These are phyloP conservation scores for Noctua fimbriata DNA, from an alignment of 2,888 invertebrate species.

Conservation along the genomic window DNA sequence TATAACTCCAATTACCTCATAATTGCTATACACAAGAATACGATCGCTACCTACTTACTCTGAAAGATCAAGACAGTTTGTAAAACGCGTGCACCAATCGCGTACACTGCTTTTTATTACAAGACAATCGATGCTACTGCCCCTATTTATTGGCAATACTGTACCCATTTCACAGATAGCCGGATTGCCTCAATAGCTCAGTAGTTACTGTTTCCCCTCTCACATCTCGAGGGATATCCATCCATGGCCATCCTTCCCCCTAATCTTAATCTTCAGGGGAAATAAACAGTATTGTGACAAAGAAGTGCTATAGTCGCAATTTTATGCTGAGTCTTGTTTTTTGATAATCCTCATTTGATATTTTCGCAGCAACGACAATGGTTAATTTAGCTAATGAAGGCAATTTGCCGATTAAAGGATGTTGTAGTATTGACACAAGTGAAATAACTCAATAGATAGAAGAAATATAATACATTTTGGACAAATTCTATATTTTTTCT, in stretches of 20 bases:
- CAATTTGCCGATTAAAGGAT: not conserved
- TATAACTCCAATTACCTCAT: not conserved
- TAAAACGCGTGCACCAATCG: not conserved
- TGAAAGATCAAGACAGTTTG: not conserved
- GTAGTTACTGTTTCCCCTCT: constrained; percentile 17
- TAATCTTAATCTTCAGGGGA: constrained; percentile 27
- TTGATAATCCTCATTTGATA: constrained; percentile 33
- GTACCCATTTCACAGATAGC: constrained; percentile 17
- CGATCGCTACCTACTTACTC: not conserved
- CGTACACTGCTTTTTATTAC: not conserved
- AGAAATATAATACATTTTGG: not conserved
- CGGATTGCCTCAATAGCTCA: constrained; percentile 29
- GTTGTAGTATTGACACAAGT: not conserved
- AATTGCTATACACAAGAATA: too few relatives aligned
- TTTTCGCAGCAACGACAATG: not conserved
- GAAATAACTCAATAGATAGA: not conserved
- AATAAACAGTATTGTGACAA: constrained; percentile 34
- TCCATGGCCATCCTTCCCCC: not conserved
- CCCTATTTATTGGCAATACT: constrained; percentile 3
- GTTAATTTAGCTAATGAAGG: not conserved
- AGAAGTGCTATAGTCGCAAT: constrained; percentile 26
- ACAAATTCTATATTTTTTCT: not conserved
- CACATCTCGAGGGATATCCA: not conserved
- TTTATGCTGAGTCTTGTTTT: constrained; percentile 38
- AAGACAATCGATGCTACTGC: not conserved